Conservation (phyloP, 2,113 vertebrate genomes). For the Puntigrus tetrazona region DNA sequence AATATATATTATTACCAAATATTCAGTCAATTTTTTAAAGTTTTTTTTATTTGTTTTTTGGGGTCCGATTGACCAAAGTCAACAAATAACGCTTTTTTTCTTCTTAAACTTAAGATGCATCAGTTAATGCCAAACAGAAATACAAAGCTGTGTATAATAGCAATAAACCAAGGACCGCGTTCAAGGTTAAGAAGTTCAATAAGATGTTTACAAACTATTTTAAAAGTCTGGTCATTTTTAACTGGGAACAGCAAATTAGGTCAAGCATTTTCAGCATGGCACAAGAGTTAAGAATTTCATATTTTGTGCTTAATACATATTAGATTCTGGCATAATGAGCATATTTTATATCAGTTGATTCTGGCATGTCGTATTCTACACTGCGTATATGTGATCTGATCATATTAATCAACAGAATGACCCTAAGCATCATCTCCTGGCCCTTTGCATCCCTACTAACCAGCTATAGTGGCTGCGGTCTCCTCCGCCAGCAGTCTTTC, state of each 20-base stretch:
- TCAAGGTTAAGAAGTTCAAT: not conserved
- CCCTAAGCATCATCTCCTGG: not conserved
- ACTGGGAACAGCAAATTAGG: not conserved
- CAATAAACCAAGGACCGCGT: too few relatives aligned
- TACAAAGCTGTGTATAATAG: not conserved
- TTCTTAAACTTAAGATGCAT: too few relatives aligned
- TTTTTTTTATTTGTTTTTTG: too few relatives aligned
- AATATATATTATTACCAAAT: too few relatives aligned
- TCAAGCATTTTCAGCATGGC: not conserved
- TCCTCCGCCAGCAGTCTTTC: slow-evolving; percentile 79
- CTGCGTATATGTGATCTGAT: not conserved
- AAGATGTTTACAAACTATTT: not conserved
- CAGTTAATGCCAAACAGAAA: not conserved
- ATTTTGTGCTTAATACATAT: not conserved
- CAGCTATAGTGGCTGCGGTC: slow-evolving; percentile 80
- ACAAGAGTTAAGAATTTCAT: too few relatives aligned
- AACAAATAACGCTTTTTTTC: too few relatives aligned
- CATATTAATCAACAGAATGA: not conserved
- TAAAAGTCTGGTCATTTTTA: not conserved
- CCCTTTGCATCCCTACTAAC: slow-evolving; percentile 53
- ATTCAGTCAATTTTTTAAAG: too few relatives aligned
- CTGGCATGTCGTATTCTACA: not conserved
- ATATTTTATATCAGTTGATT: not conserved
- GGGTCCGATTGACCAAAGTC: too few relatives aligned
- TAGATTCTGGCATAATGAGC: not conserved